Evolutionary conservation across 2,888 invertebrate species (phyloP), one percentile per base, ranked within the genome.

Genomic region (Cancer borealis): DNA sequence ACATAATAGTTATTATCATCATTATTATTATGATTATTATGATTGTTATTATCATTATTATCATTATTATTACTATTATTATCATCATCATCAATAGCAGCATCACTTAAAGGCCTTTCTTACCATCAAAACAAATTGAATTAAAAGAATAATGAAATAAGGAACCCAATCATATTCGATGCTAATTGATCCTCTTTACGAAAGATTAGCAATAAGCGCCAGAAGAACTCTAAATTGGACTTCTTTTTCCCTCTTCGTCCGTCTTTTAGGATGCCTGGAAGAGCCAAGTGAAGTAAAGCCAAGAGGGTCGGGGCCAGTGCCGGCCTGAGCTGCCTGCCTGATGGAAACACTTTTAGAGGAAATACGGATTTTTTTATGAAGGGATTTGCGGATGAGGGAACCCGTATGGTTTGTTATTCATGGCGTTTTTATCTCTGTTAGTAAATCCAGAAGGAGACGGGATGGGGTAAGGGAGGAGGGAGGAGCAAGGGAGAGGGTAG

Each of bases 311-410:
- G 26, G 92, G 84, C 45, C 45, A 14, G 73, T 49, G 26, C 79
- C 73, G 84, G 73, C 54, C 91, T 91, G 91, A 93, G 93, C 93
- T 93, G 93, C 91, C 91, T 93, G 93, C 91, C 91, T 93, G 91
- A 93, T 93, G 93, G 91, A 87, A 91, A 93, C 93, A 46, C 87
- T 49, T 90, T 91, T 84, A 79, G 49, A 92, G 91, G 91, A 91
- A 93, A 93, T 93, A 93, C 87, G 91, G 89, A 93, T 91, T 93
- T 93, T 90, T 93, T 93, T 93, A 93, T 91, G 93, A 84, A 91
- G 87, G 87, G 93, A 89, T 91, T 47, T 54, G 87, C 49, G 91
- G 91, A 89, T 79, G 93, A 90, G 47, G 91, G 91, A 87, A 54
- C 87, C 88, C 45, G 87, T 46, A 39, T 66, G 89, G 92, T 87